Evolutionary conservation across 1,140 invertebrate species (phyloP), one percentile per base, ranked within the genome.

Genomic region (Drosophila equinoxialis): DNA sequence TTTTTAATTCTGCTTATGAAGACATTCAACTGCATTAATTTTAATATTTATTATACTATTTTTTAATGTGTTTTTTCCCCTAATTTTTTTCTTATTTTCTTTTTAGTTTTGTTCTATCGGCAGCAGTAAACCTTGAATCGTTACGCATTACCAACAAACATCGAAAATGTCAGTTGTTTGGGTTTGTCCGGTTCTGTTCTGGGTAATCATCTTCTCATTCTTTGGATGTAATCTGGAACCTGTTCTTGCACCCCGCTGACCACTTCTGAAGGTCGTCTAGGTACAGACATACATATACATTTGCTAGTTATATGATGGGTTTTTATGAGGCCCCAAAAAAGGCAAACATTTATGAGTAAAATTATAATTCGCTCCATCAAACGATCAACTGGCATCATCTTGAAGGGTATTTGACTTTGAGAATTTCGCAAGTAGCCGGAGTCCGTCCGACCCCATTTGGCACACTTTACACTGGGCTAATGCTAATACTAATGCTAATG

Each of bases 1-100:
- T 72, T 75, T 70, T 60, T 70, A 20, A 1, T 79, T 57, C 48
- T 77, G 69, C 79, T 87, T 87, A 83, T 86, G 60, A 87, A 87
- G 79, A 87, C 84, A 87, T 82, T 87, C 79, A 73, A 74, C 65
- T 65, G 79, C 58, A 79, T 80, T 89, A 69, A 83, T 79, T 86
- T 80, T 89, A 79, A 87, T 87, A 87, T 87, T 87, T 77, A 87
- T 87, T 65, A 67, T 71, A 62, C 23, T 59, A 65, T 67, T 45
- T 79, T 79, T 71, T 76, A 72, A 82, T 76, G 51, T 68, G 54
- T 80, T 83, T 63, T 78, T 86, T 86, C 76, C 69, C 59, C 70
- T n/a, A n/a, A 73, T 63, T 65, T 73, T 60, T 35, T 8, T 35
- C 7, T 35, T 35, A 0, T 35, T 35, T 7, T 35, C 7, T 35